Evolutionary conservation across 2,797 vertebrate genomes (phyloP).

Genomic region (Erpetoichthys calabaricus): DNA sequence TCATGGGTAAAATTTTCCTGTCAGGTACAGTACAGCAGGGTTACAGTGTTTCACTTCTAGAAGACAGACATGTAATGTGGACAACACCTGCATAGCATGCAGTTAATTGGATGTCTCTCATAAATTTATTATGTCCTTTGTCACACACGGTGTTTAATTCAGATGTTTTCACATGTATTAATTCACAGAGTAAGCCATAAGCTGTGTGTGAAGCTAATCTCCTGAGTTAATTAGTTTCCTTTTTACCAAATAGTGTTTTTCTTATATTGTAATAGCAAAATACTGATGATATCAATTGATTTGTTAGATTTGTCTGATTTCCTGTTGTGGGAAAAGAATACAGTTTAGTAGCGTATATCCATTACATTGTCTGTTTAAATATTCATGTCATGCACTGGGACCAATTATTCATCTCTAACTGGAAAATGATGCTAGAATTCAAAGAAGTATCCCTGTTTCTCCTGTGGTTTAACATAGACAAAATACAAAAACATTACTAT

Average conservation of each 20-base stretch:
- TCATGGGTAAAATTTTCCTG: too few relatives aligned
- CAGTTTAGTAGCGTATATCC: background rate
- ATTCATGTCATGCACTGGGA: background rate
- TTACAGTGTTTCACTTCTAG: too few relatives aligned
- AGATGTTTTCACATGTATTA: too few relatives aligned
- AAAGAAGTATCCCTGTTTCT: background rate
- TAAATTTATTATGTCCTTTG: too few relatives aligned
- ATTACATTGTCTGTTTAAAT: constrained; percentile 1
- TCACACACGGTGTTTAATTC: too few relatives aligned
- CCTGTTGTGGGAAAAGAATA: background rate
- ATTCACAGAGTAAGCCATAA: too few relatives aligned
- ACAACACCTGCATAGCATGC: too few relatives aligned
- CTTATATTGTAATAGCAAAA: background rate
- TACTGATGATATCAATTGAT: background rate
- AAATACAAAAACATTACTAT: background rate
- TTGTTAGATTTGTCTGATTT: constrained; percentile 1
- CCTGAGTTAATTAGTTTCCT: background rate
- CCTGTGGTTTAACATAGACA: background rate
- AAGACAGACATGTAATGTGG: too few relatives aligned
- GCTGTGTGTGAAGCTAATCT: too few relatives aligned
- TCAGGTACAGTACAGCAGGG: too few relatives aligned
- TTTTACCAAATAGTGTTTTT: background rate
- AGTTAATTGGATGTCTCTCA: too few relatives aligned
- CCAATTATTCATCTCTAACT: constrained; percentile 1
- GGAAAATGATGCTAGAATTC: constrained; percentile 1